Evolutionary conservation across 2,888 invertebrate species (phyloP), one percentile per base, ranked within the genome.

Genomic region (Biston stratarius): DNA sequence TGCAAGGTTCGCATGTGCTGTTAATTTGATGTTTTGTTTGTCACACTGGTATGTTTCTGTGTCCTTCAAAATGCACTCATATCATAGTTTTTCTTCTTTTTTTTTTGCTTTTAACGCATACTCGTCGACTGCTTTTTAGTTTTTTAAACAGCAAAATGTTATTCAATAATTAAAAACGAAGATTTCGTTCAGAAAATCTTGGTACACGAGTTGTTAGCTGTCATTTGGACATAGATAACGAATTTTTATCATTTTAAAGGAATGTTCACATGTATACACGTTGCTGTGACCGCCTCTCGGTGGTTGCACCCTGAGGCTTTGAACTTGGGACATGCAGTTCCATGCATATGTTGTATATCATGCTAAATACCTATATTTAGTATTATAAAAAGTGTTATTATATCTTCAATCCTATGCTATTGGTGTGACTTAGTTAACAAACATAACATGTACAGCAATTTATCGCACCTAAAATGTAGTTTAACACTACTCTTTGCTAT

Each of bases 21-120:
- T 73, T 71, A 69, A 66, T 66, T 76, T 59, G 61, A 71, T 78
- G 74, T 67, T 76, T 62, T 74, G 73, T 72, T 75, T 77, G 61
- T 68, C 75, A 81, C 83, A 83, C 81, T 58, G 77, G 92, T 90
- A 92, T 90, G 92, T 75, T 84, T 87, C 87, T 86, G 71, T 90
- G 91, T 91, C 91, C 91, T 92, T 90, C 88, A 85, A 75, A 71
- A 83, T 88, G 91, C 93, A 93, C 91, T 85, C 83, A 92, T 88
- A 89, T 92, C 91, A 92, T 92, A 92, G 83, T 83, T 79, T 82
- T 83, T 77, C 79, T 79, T 81, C 83, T 84, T 81, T 81, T 81
- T n/a, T 84, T 81, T 81, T 81, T 75, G 89, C 89, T 90, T 87
- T 71, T 79, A 63, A 80, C 83, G 88, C 89, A 88, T 84, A 78